Evolutionary conservation across 2,888 invertebrate species (phyloP).

Genomic region (Cephus spinipes): DNA sequence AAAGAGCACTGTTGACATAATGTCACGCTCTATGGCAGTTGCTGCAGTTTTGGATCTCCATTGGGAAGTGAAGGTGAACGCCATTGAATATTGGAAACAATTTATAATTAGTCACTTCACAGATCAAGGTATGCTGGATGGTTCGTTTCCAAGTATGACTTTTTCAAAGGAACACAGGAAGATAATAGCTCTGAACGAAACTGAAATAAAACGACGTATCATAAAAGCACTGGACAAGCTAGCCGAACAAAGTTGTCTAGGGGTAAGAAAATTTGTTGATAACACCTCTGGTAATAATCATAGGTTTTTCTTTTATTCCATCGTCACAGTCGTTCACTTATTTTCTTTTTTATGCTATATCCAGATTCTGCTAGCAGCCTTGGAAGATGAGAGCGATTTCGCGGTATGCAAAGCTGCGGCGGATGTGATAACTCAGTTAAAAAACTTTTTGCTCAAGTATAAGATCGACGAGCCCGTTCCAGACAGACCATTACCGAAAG

Average conservation of each 20-base stretch:
- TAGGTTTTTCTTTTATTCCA: not conserved
- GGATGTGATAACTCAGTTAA: constrained; percentile 69
- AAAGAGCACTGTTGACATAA: constrained; percentile 67
- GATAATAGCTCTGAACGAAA: constrained; percentile 78
- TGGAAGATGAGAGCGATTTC: constrained; percentile 78
- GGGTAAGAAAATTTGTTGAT: constrained; percentile 62
- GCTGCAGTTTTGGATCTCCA: constrained; percentile 80
- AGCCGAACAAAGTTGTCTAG: constrained; percentile 77
- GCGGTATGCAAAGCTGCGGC: constrained; percentile 77
- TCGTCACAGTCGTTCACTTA: not conserved
- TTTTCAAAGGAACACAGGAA: constrained; percentile 84
- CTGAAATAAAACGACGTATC: constrained; percentile 75
- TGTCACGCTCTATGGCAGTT: constrained; percentile 76
- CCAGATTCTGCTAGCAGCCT: constrained; percentile 72
- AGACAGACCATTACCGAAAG: constrained; percentile 40
- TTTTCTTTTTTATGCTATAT: constrained; percentile 11
- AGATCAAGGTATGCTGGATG: constrained; percentile 88
- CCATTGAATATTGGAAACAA: constrained; percentile 79
- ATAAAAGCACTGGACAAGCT: constrained; percentile 76
- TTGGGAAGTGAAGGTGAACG: constrained; percentile 84
- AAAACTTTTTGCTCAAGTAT: constrained; percentile 68
- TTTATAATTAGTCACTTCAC: constrained; percentile 75
- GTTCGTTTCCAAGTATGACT: constrained; percentile 81
- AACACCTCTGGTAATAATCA: constrained; percentile 2
- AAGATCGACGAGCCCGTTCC: constrained; percentile 53